Evolutionary conservation across 2,888 invertebrate genomes (phyloP).

Genomic region (Trissolcus brochymenae): DNA sequence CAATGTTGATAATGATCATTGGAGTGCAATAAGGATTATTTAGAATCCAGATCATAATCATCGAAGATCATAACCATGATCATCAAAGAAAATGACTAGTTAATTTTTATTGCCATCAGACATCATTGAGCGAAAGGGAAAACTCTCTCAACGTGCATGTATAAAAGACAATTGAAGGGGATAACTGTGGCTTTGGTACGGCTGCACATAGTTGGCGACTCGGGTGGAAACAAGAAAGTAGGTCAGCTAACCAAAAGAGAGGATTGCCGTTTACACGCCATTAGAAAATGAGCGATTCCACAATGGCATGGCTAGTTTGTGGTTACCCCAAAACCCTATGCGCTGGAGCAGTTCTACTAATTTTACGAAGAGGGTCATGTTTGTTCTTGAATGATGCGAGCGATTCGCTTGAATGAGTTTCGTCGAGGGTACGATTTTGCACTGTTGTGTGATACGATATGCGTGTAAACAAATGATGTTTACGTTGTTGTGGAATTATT

Average conservation of each 20-base stretch:
- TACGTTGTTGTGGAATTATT: conserved; percentile 30
- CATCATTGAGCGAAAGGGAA: conserved; percentile 19
- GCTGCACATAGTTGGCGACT: conserved; percentile 15
- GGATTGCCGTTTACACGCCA: conserved; percentile 54
- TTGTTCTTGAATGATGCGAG: too few species aligned
- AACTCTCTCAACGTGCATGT: conserved; percentile 11
- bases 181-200: conserved; percentile 27
- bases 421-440: too few species aligned
- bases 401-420: too few species aligned
- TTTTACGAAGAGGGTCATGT: conserved; percentile 37
- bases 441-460: conserved; percentile 7
- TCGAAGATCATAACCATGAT: conserved; percentile 26
- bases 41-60: conserved; percentile 15
- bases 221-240: conserved; percentile 39
- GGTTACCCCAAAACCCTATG: conserved; percentile 51
- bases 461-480: conserved; percentile 35
- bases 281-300: conserved; percentile 56
- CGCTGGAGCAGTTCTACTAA: conserved; percentile 52
- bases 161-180: conserved; percentile 24
- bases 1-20: conserved; percentile 24
- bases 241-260: conserved; percentile 55
- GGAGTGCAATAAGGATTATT: conserved; percentile 13
- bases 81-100: conserved; percentile 19
- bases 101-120: conserved; percentile 26
- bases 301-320: conserved; percentile 53